Evolutionary conservation across 2,113 vertebrate species (phyloP).

Genomic region (Erythrolamprus reginae): DNA sequence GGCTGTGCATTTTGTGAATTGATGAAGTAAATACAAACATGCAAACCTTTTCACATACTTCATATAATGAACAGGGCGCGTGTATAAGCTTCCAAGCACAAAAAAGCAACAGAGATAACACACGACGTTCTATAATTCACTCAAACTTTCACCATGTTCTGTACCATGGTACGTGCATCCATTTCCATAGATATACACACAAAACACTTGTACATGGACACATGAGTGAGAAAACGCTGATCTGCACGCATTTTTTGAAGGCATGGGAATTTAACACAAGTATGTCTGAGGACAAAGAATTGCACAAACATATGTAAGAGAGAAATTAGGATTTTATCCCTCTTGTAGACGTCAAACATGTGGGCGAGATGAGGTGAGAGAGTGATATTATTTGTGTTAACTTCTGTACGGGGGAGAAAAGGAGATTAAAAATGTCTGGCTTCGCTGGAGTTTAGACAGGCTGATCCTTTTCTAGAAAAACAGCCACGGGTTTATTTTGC

Average conservation of each 20-base stretch:
- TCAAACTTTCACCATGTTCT: background rate
- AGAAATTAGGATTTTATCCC: background rate
- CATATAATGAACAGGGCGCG: too few species aligned
- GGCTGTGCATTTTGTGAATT: background rate
- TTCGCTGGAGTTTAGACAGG: conserved; percentile 5
- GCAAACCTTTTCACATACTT: background rate
- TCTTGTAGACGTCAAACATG: background rate
- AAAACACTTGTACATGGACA: background rate
- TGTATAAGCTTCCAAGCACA: background rate
- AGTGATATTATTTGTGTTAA: conserved; percentile 19
- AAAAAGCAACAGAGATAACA: background rate
- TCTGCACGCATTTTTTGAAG: background rate
- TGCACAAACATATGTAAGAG: background rate
- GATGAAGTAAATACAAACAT: background rate
- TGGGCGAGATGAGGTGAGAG: conserved; percentile 3
- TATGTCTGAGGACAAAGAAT: background rate
- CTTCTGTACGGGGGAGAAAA: conserved; percentile 10
- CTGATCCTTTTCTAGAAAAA: background rate
- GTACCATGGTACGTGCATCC: background rate
- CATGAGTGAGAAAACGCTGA: background rate
- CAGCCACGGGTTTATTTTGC: background rate
- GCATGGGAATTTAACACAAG: background rate
- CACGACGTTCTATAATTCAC: background rate
- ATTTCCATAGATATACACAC: background rate
- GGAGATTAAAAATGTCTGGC: background rate